Evolutionary conservation across 2,888 invertebrate species (phyloP).

Genomic region (Eutolmus rufibarbis): DNA sequence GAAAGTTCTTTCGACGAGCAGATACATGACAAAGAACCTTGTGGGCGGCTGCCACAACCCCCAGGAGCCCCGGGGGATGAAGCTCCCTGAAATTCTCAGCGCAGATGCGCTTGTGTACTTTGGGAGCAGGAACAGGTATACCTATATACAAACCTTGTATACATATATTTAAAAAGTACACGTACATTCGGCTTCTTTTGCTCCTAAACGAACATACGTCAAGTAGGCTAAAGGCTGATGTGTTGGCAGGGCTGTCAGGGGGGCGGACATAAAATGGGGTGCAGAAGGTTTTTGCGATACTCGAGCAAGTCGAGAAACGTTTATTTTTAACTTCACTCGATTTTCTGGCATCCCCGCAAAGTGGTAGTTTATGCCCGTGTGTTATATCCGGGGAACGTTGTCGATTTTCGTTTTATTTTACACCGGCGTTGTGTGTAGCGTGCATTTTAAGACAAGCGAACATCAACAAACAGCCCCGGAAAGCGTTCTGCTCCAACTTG

Average conservation of each 20-base stretch:
- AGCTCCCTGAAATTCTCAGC: slow-evolving; percentile 16
- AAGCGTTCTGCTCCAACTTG: slow-evolving; percentile 37
- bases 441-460: slow-evolving; percentile 33
- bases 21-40: slow-evolving; percentile 34
- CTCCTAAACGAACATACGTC: slow-evolving; percentile 33
- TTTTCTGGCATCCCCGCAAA: slow-evolving; percentile 38
- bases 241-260: not conserved
- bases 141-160: not conserved
- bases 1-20: slow-evolving; percentile 26
- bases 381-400: not conserved
- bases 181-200: slow-evolving; percentile 15
- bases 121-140: not conserved
- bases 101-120: slow-evolving; percentile 32
- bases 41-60: slow-evolving; percentile 32
- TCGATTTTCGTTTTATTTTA: not conserved
- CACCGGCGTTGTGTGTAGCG: not conserved
- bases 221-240: slow-evolving; percentile 26
- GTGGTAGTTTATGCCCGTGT: slow-evolving; percentile 15
- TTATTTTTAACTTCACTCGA: slow-evolving; percentile 35
- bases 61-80: not conserved
- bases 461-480: slow-evolving; percentile 27
- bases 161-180: not conserved
- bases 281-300: not conserved
- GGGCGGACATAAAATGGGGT: not conserved
- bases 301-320: slow-evolving; percentile 22